These are phyloP conservation scores for Pelecanoides urinatrix DNA, from an alignment of 2,113 vertebrate species.

Conservation along the genomic window DNA sequence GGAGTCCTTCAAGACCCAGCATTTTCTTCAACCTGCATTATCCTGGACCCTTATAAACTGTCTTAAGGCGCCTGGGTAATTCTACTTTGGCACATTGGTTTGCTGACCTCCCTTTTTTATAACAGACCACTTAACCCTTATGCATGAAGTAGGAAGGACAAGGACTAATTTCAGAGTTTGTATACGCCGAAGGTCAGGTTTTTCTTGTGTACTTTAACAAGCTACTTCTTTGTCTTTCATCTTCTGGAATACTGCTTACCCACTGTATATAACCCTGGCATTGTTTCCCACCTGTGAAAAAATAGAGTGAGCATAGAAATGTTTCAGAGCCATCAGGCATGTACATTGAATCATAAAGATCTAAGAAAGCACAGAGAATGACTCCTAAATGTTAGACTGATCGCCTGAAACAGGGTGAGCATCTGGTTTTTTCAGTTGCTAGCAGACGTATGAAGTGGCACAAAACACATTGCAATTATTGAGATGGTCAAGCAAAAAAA, in stretches of 20 bases:
- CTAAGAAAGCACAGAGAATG: background rate
- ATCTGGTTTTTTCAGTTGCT: background rate
- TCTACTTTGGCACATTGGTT: background rate
- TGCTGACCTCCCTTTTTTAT: background rate
- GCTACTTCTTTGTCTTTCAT: background rate
- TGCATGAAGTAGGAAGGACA: background rate
- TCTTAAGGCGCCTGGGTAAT: background rate
- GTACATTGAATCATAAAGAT: background rate
- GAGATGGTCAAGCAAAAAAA: background rate
- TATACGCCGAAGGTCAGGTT: background rate
- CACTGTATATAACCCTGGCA: background rate
- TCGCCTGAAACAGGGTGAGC: background rate
- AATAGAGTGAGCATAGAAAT: fast-evolving
- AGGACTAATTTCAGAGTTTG: background rate
- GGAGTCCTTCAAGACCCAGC: background rate
- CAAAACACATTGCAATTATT: background rate
- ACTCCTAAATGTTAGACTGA: background rate
- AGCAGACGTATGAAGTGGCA: background rate
- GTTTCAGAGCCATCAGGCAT: background rate
- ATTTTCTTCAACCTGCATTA: background rate
- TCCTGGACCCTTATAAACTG: background rate
- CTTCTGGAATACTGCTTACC: background rate
- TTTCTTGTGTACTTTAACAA: background rate
- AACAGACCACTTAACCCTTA: background rate
- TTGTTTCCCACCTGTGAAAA: background rate